phyloP scores from a whole-genome alignment of 1,140 invertebrate species.

The Mactra quadrangularis region DNA sequence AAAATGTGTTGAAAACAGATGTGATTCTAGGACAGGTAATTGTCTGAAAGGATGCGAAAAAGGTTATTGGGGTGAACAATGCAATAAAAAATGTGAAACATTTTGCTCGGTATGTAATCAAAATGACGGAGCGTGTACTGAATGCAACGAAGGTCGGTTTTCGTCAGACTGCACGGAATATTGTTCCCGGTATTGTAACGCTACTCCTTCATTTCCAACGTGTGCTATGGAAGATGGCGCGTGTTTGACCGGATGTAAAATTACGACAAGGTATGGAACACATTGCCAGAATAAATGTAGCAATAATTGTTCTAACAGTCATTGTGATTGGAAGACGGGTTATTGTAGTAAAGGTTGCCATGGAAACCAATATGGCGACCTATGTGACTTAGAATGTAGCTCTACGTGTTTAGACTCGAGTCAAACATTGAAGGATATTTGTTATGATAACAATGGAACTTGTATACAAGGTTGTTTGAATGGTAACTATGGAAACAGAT shows the following conservation, averaged over 20 bases:
- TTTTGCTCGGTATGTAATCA: slow-evolving; percentile 9
- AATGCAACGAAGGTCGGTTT: background rate
- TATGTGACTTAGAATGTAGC: background rate
- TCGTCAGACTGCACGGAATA: background rate
- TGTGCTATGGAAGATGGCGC: background rate
- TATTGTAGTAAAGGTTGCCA: slow-evolving; percentile 8
- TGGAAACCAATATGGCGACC: background rate
- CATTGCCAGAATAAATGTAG: background rate
- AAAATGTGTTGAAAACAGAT: background rate
- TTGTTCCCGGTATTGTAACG: background rate
- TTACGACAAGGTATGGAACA: background rate
- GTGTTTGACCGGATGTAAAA: background rate
- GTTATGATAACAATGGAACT: background rate
- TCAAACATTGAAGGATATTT: background rate
- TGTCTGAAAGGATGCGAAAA: slow-evolving; percentile 9
- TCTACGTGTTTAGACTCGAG: background rate
- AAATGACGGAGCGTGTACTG: background rate
- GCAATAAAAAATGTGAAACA: background rate
- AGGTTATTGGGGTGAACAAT: slow-evolving; percentile 19
- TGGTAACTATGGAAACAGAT: slow-evolving; percentile 27
- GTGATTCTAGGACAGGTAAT: background rate
- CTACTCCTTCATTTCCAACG: background rate
- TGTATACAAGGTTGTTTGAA: background rate
- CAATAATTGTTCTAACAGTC: background rate
- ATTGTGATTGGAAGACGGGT: background rate